Base-by-base conservation (phyloP, 2,113 vertebrate genomes). In the Columbina picui region DNA sequence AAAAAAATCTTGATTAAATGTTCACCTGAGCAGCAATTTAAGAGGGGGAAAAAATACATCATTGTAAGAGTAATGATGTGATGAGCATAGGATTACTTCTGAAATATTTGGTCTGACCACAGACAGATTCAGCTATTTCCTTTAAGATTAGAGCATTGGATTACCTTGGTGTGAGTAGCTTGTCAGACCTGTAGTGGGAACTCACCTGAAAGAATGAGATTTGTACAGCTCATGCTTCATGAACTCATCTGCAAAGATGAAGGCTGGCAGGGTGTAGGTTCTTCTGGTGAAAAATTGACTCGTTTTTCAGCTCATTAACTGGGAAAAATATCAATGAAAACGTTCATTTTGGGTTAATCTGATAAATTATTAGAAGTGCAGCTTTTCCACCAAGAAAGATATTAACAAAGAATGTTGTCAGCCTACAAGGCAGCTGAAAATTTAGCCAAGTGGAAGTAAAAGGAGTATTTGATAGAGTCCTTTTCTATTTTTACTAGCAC, bases 401-500 rank as follows among this genome's bases (percentile, higher is more conserved):
- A 68, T 27, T 64, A 77, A 12, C 7, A 83, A 52, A 74, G 19
- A 29, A 60, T 49, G 2, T 63, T 92, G 23, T 39, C 43, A 91
- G 41, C 7, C 47, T 83, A 64, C n/a, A 53, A 68, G 34, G 36
- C 23, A 84, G 36, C 3, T 41, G 19, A 84, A 90, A 90, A 86
- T 88, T 47, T 56, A 71, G 25, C 30, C 25, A 67, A 32, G 22
- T 65, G 30, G 60, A 70, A 86, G 21, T 69, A 81, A 73, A 89
- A 55, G 3, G 4, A 84, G 12, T 69, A 68, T 67, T 85, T 89
- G 25, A 79, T 22, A 77, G n/a, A 59, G n/a, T 67, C 10, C 56
- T 50, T 77, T 69, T 88, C 69, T 88, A 22, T 88, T 94, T 86
- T 87, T 87, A 43, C 45, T 77, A 52, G 57, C 43, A 34, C 18